A percentile compares a stretch with the other conserved stretches of the same genome.
Conservation (phyloP, 2,113 vertebrate genomes). For the Bos javanicus region DNA sequence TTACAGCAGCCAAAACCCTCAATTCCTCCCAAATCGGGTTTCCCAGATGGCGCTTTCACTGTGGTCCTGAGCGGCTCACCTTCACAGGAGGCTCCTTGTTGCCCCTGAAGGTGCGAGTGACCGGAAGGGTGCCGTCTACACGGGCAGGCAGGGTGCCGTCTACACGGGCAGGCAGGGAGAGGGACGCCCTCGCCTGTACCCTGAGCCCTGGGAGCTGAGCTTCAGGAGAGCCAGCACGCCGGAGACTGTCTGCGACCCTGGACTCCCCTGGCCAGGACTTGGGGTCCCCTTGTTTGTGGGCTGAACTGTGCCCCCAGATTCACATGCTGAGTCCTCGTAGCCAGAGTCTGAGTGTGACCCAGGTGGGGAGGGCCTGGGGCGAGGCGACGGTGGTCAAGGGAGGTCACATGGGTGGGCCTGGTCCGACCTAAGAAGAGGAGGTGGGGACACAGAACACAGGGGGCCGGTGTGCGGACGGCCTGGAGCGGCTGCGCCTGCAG, state of each 20-base stretch:
- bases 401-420: fast-evolving
- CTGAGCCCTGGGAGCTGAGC: fast-evolving
- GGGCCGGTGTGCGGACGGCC: fast-evolving
- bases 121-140: fast-evolving
- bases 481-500: fast-evolving
- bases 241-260: fast-evolving
- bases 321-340: fast-evolving
- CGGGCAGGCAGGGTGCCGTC: fast-evolving
- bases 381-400: fast-evolving
- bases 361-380: fast-evolving
- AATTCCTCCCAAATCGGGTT: neutral
- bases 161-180: fast-evolving
- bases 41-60: neutral
- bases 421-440: fast-evolving
- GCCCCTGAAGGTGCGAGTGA: too few relatives aligned
- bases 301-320: too few relatives aligned
- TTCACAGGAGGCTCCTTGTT: fast-evolving
- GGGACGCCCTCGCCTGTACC: fast-evolving
- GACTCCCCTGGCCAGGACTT: neutral
- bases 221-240: neutral
- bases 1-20: neutral
- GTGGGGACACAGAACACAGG: fast-evolving
- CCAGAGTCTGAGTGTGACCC: neutral
- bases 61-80: fast-evolving
- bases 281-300: fast-evolving